A percentile compares a stretch with the other conserved stretches of the same genome.
phyloP scores from a whole-genome alignment of 1,140 invertebrate species.

The Ceratoteleas bidentatus region DNA sequence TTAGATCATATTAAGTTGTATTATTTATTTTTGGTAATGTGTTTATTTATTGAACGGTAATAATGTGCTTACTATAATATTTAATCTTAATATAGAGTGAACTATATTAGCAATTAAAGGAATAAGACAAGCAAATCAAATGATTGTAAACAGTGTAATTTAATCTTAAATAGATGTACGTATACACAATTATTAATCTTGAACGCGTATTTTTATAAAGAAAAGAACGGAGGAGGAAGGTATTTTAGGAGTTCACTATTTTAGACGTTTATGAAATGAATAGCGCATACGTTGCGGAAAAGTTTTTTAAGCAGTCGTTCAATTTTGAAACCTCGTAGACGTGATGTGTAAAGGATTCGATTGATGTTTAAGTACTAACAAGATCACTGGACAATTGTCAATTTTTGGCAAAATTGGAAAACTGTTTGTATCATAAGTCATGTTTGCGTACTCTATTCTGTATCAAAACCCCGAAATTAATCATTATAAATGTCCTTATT shows the following conservation, averaged over 20 bases:
- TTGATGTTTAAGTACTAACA: too few relatives aligned
- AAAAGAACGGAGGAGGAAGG: not conserved
- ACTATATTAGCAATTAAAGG: not conserved
- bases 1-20: not conserved
- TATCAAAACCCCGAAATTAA: too few relatives aligned
- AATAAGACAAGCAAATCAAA: not conserved
- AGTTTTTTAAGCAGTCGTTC: not conserved
- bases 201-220: slow-evolving; percentile 25
- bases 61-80: slow-evolving; percentile 8
- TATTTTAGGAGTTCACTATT: slow-evolving; percentile 30
- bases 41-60: slow-evolving; percentile 3
- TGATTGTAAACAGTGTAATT: slow-evolving; percentile 2
- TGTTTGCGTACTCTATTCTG: too few relatives aligned
- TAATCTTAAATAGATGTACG: not conserved
- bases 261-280: slow-evolving; percentile 42
- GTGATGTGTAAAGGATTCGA: too few relatives aligned
- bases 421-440: too few relatives aligned
- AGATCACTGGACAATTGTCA: too few relatives aligned
- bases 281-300: slow-evolving; percentile 2
- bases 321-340: too few relatives aligned
- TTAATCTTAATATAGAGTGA: not conserved
- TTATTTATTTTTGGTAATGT: slow-evolving; percentile 16
- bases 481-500: too few relatives aligned
- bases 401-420: too few relatives aligned
- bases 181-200: slow-evolving; percentile 11